phyloP scores from a whole-genome alignment of 2,113 vertebrate species.

The Gallinago media region DNA sequence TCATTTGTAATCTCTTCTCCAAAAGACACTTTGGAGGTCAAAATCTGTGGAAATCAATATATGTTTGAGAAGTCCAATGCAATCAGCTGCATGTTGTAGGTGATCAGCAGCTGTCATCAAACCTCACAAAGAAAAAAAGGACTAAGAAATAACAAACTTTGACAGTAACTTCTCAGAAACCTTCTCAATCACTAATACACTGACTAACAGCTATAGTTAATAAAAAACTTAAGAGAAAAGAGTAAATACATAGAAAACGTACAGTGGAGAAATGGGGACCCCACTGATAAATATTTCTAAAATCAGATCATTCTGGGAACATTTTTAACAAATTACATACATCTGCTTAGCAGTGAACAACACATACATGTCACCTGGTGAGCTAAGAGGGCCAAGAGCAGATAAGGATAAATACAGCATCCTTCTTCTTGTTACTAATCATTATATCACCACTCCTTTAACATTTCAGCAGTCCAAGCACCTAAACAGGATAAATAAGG shows the following conservation, averaged over 20 bases:
- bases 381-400: neutral
- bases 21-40: neutral
- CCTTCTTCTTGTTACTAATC: neutral
- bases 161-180: neutral
- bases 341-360: neutral
- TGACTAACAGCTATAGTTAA: neutral
- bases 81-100: neutral
- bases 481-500: neutral
- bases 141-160: accelerated
- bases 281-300: neutral
- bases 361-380: accelerated
- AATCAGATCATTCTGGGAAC: neutral
- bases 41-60: neutral
- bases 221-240: neutral
- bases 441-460: neutral
- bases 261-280: neutral
- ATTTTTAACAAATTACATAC: neutral
- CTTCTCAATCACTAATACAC: neutral
- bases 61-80: neutral
- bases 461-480: neutral
- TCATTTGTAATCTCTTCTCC: neutral
- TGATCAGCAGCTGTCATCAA: neutral
- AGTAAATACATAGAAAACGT: neutral
- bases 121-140: neutral
- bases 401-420: neutral